phyloP scores from a whole-genome alignment of 1,140 invertebrate species.

The Drosophila tropicalis region DNA sequence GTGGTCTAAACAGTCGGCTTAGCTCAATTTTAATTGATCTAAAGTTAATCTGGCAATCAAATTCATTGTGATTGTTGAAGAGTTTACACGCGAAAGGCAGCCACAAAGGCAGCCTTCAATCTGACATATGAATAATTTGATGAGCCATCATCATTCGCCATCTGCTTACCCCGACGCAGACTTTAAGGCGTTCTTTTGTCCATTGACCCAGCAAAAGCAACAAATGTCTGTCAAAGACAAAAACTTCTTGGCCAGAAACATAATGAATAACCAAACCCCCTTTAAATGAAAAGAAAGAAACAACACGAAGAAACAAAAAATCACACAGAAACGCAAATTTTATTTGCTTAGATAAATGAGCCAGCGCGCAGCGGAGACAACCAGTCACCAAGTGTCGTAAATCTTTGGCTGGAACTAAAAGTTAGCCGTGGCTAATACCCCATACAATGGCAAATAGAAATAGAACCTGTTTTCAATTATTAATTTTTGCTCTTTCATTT shows the following conservation, averaged over 20 bases:
- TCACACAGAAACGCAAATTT: conserved; percentile 37
- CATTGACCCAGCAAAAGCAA: conserved; percentile 72
- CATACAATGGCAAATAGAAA: conserved; percentile 63
- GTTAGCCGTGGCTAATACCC: conserved; percentile 36
- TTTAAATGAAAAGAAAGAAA: background rate
- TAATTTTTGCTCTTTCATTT: conserved; percentile 70
- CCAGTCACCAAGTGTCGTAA: conserved; percentile 76
- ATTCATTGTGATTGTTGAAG: conserved; percentile 38
- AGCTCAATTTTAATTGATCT: conserved; percentile 57
- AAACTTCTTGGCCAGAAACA: conserved; percentile 26
- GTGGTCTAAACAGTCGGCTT: conserved; percentile 54
- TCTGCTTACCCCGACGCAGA: conserved; percentile 26
- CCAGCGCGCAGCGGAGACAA: conserved; percentile 69
- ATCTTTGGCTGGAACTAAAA: conserved; percentile 50
- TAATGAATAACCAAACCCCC: conserved; percentile 24
- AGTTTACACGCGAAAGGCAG: conserved; percentile 63
- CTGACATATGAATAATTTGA: conserved; percentile 75
- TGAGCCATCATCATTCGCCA: conserved; percentile 56
- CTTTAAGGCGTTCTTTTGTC: conserved; percentile 62
- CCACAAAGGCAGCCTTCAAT: conserved; percentile 65
- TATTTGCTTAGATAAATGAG: conserved; percentile 70
- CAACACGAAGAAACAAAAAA: conserved; percentile 21
- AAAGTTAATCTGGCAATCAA: conserved; percentile 64
- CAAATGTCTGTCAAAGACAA: conserved; percentile 44
- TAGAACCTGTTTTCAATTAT: conserved; percentile 76